Evolutionary conservation across 2,113 vertebrate species (phyloP).

Genomic region (Serinus canaria): DNA sequence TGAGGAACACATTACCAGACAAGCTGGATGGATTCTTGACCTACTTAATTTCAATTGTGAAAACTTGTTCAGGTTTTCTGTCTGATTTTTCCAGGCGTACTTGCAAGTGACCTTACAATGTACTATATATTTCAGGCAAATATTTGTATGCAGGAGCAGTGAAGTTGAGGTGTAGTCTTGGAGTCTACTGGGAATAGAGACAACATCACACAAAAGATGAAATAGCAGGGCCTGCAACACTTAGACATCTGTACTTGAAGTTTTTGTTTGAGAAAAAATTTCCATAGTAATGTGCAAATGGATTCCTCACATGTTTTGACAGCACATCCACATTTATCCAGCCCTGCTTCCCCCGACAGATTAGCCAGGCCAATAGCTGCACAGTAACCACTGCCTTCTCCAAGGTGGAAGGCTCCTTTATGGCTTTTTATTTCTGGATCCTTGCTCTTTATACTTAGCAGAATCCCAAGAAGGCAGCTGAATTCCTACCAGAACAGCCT

Average conservation of each 20-base stretch:
- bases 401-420: not conserved
- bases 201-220: slow-evolving; percentile 59
- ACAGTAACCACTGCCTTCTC: not conserved
- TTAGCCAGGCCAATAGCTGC: slow-evolving; percentile 5
- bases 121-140: slow-evolving; percentile 59
- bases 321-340: not conserved
- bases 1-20: slow-evolving; percentile 59
- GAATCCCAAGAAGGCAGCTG: not conserved
- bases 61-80: slow-evolving; percentile 37
- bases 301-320: slow-evolving; percentile 47
- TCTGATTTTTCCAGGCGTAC: slow-evolving; percentile 51
- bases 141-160: slow-evolving; percentile 34
- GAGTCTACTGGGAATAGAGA: slow-evolving; percentile 26
- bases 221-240: slow-evolving; percentile 46
- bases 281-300: slow-evolving; percentile 50
- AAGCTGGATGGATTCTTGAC: slow-evolving; percentile 59
- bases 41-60: slow-evolving; percentile 64
- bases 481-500: not conserved
- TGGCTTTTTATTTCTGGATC: not conserved
- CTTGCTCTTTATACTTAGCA: not conserved
- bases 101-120: slow-evolving; percentile 64
- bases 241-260: slow-evolving; percentile 47
- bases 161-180: slow-evolving; percentile 18
- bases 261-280: slow-evolving; percentile 41
- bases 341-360: not conserved